A percentile compares a stretch with the other conserved stretches of the same genome.
Conservation (phyloP, 2,113 vertebrate species). For the Oreotrochilus melanogaster region DNA sequence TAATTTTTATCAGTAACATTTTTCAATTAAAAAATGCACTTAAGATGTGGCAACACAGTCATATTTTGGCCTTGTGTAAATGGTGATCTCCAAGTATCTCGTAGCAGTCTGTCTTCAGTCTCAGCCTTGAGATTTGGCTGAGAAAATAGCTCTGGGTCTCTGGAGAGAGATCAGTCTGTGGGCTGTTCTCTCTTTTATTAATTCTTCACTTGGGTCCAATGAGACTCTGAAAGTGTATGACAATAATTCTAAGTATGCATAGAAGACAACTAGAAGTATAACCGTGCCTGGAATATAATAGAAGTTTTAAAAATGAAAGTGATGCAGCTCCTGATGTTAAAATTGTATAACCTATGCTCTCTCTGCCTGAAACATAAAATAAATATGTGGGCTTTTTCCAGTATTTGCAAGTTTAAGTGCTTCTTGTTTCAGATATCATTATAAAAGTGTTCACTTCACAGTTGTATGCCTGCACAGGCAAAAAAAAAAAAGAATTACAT, state of each 20-base stretch:
- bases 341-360: background rate
- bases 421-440: background rate
- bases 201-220: background rate
- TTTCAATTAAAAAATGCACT: background rate
- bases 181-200: background rate
- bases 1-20: rapidly evolving
- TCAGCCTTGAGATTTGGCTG: background rate
- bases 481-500: background rate
- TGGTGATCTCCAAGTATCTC: background rate
- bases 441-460: background rate
- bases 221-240: background rate
- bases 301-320: background rate
- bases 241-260: background rate
- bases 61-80: background rate
- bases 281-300: background rate
- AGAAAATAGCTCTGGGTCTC: background rate
- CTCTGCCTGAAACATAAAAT: background rate
- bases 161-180: background rate
- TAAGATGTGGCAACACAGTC: background rate
- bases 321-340: background rate
- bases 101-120: background rate
- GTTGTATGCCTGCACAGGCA: background rate
- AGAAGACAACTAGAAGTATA: background rate
- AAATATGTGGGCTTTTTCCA: background rate
- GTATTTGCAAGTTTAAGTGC: background rate